Evolutionary conservation across 2,888 invertebrate species (phyloP).

Genomic region (Augiades crinisus): DNA sequence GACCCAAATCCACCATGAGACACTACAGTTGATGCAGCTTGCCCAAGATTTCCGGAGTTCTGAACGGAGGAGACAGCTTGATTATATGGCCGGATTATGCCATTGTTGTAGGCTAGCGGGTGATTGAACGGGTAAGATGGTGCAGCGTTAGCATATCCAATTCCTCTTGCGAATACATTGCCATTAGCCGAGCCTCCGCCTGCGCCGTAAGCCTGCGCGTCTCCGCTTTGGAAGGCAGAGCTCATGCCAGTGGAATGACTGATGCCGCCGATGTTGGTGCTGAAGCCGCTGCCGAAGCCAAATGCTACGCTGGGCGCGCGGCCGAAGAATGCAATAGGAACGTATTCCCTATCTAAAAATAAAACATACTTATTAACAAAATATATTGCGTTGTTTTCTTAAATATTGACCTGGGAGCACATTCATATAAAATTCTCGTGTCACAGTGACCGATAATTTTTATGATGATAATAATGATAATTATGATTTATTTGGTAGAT

Average conservation of each 20-base stretch:
- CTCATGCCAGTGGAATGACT: slow-evolving; percentile 62
- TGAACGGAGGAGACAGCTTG: slow-evolving; percentile 49
- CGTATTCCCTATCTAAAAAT: slow-evolving; percentile 35
- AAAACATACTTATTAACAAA: no score
- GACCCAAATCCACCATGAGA: slow-evolving; percentile 45
- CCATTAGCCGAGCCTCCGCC: slow-evolving; percentile 43
- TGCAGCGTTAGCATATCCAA: slow-evolving; percentile 54
- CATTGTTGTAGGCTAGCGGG: slow-evolving; percentile 37
- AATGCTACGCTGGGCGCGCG: slow-evolving; percentile 62
- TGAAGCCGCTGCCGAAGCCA: slow-evolving; percentile 67
- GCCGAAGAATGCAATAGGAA: slow-evolving; percentile 43
- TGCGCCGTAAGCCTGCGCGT: slow-evolving; percentile 55
- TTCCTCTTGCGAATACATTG: slow-evolving; percentile 50
- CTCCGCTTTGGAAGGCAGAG: slow-evolving; percentile 55
- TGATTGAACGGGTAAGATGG: slow-evolving; percentile 36
- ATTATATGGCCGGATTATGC: slow-evolving; percentile 38
- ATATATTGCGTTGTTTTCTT: no score
- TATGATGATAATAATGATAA: no score
- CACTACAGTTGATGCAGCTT: slow-evolving; percentile 53
- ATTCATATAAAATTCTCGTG: no score
- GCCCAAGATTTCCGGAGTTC: slow-evolving; percentile 50
- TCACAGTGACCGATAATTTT: no score
- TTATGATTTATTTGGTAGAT: no score
- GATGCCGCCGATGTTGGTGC: slow-evolving; percentile 67
- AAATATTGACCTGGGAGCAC: no score